Conservation (phyloP, 2,888 invertebrate genomes). For the Gortyna flavago region DNA sequence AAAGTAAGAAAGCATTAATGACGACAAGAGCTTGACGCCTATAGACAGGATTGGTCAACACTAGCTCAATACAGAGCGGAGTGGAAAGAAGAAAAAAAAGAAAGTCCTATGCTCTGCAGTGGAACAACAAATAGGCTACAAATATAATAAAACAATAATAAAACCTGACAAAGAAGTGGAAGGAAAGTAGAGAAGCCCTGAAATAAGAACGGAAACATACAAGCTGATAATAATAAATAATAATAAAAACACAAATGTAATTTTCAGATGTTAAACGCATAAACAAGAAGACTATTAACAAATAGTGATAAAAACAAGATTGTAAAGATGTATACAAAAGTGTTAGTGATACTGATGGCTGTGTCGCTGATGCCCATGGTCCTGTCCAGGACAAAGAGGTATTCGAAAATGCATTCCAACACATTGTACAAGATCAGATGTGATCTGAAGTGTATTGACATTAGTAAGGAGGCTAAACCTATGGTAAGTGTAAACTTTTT, state of each 20-base stretch:
- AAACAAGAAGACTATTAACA: conserved; percentile 31
- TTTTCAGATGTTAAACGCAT: conserved; percentile 59
- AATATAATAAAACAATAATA: neutral
- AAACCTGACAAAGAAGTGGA: neutral
- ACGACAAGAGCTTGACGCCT: neutral
- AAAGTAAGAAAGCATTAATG: neutral
- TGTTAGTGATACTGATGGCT: conserved; percentile 74
- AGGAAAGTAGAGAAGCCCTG: neutral
- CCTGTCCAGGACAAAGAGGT: conserved; percentile 78
- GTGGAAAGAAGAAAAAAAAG: neutral
- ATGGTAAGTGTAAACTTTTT: conserved; percentile 74
- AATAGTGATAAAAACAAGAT: conserved; percentile 41
- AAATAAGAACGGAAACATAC: neutral
- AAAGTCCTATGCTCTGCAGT: neutral
- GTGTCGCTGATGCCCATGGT: conserved; percentile 74
- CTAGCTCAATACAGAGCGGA: no score
- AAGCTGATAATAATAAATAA: neutral
- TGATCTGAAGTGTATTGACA: conserved; percentile 89
- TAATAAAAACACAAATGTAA: neutral
- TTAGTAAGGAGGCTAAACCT: conserved; percentile 79
- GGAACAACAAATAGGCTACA: neutral
- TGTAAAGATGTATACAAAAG: conserved; percentile 75
- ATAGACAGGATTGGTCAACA: neutral
- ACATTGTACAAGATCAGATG: conserved; percentile 91
- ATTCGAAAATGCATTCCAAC: conserved; percentile 84